These are phyloP conservation scores for Drosophila ercepeae DNA, from an alignment of 1,140 invertebrate species.

Conservation along the genomic window DNA sequence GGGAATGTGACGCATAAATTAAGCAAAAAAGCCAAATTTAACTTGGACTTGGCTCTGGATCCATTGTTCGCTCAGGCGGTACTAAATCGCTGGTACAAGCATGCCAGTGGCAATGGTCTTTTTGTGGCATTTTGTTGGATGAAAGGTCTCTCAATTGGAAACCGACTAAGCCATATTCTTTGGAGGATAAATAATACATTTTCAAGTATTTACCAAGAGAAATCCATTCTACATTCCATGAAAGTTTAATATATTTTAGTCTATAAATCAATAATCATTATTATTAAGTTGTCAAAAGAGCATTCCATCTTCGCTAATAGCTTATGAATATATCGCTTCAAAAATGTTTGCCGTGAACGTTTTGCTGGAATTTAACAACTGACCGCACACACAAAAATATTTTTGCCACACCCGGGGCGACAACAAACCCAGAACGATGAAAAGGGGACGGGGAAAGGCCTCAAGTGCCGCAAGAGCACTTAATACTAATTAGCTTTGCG, in stretches of 20 bases:
- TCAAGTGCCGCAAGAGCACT: constrained; percentile 77
- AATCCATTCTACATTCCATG: neutral
- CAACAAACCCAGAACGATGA: constrained; percentile 15
- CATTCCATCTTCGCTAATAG: neutral
- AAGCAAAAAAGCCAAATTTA: constrained; percentile 37
- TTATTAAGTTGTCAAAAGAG: neutral
- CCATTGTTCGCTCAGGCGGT: constrained; percentile 62
- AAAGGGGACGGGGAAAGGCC: constrained; percentile 43
- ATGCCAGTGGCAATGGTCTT: constrained; percentile 44
- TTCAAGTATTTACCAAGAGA: neutral
- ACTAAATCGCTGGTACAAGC: constrained; percentile 59
- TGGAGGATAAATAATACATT: neutral
- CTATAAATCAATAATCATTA: neutral
- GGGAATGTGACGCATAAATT: constrained; percentile 50
- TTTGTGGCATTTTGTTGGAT: neutral
- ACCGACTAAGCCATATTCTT: neutral
- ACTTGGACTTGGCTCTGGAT: constrained; percentile 39
- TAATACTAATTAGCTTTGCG: constrained; percentile 82
- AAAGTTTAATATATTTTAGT: neutral
- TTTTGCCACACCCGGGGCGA: constrained; percentile 72
- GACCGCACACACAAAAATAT: constrained; percentile 81
- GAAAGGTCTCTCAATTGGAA: neutral
- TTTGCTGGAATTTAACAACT: constrained; percentile 75
- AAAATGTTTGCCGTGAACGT: constrained; percentile 37
- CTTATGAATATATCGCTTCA: constrained; percentile 1